Evolutionary conservation across 92 coral and sea anemone species (phyloP), one percentile per base, ranked within the genome.

Genomic region (Metridium senile): DNA sequence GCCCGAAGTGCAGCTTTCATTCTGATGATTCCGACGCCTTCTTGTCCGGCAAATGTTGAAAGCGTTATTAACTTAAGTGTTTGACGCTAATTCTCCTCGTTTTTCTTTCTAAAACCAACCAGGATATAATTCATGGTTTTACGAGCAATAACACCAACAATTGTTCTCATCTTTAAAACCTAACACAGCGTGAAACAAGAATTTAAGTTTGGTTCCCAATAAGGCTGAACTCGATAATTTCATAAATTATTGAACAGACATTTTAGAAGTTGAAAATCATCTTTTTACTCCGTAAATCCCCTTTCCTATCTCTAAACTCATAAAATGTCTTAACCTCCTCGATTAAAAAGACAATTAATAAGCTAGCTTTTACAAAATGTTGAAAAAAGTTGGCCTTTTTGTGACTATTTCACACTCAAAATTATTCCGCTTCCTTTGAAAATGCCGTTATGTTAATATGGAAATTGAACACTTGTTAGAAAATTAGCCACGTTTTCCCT

Each of bases 1-100:
- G 86, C 93, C 19, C 89, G 74, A 17, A 88, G 19, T 13, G 89
- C 89, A 20, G 93, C 84, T 51, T 85, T 88, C 93, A 86, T 86
- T 8, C 59, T 73, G 47, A 19, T 74, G n/a, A n/a, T n/a, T n/a
- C n/a, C n/a, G n/a, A n/a, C n/a, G n/a, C n/a, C 28, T 66, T 73
- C 43, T 33, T 33, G 52, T 29, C 39, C 25, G n/a, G n/a, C 49
- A 39, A 39, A 39, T 4, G 6, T 39, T 39, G 13, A 39, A 39
- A 39, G n/a, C n/a, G n/a, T n/a, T n/a, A n/a, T n/a, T 39, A 39
- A 13, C 49, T 13, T 39, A 39, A 6, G 49, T 39, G 49, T 39
- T 39, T 39, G n/a, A n/a, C n/a, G n/a, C n/a, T 39, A 39, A 39
- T 39, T 39, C 13, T 39, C 13, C 49, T 39, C 49, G 49, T 39